Conservation (phyloP, 2,888 invertebrate genomes). For the Hydrotaea diabolus region DNA sequence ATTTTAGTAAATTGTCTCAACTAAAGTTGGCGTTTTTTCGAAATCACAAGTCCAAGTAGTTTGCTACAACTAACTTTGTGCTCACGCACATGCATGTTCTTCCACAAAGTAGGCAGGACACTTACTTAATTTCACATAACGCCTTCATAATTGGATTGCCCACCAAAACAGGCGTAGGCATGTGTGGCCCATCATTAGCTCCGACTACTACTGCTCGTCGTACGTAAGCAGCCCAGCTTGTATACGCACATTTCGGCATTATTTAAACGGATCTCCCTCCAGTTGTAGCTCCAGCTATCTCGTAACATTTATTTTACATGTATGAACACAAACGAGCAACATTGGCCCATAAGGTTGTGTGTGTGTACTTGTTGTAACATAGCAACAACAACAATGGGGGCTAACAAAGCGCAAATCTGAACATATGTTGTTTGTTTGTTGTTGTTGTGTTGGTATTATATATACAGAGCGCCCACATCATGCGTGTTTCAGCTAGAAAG, state of each 20-base stretch:
- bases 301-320: background rate
- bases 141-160: slow-evolving; percentile 12
- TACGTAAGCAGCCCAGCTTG: background rate
- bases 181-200: background rate
- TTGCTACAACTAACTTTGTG: too few relatives aligned
- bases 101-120: background rate
- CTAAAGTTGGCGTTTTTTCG: too few relatives aligned
- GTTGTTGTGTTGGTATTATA: background rate
- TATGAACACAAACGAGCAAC: background rate
- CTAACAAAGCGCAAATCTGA: background rate
- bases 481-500: background rate
- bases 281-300: background rate
- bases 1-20: too few relatives aligned
- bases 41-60: too few relatives aligned
- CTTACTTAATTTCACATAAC: slow-evolving; percentile 7
- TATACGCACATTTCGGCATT: background rate
- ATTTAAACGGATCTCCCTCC: background rate
- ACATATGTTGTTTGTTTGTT: background rate
- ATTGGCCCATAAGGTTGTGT: background rate
- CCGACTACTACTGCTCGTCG: too few relatives aligned
- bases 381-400: background rate
- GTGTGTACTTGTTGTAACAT: background rate
- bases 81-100: background rate
- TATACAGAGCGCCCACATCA: background rate
- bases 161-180: background rate